Evolutionary conservation across 2,113 vertebrate genomes (phyloP).

Genomic region (Corydoras sp.): DNA sequence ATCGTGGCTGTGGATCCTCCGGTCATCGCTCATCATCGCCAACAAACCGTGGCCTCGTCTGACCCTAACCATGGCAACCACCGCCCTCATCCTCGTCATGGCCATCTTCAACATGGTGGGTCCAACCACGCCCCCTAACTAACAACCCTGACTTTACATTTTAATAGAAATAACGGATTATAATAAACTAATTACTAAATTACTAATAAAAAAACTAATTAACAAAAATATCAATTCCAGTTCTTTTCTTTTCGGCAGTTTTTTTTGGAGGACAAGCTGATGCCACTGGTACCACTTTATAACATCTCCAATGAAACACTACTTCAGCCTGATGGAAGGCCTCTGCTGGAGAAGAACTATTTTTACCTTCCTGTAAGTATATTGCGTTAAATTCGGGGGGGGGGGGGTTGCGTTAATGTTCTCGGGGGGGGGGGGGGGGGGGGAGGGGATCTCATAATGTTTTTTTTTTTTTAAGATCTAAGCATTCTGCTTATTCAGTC

Average conservation of each 20-base stretch:
- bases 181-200: no score
- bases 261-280: constrained; percentile 76
- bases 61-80: constrained; percentile 86
- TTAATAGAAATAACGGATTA: no score
- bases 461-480: no score
- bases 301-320: constrained; percentile 80
- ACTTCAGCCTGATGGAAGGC: constrained; percentile 62
- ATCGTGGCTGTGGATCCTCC: constrained; percentile 82
- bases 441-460: no score
- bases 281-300: constrained; percentile 56
- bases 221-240: no score
- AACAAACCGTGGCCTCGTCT: constrained; percentile 90
- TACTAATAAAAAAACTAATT: no score
- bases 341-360: constrained; percentile 73
- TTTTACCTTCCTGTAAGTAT: constrained; percentile 93
- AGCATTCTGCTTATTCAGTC: no score
- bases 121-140: not conserved
- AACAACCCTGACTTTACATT: no score
- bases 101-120: constrained; percentile 96
- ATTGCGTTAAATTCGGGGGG: not conserved
- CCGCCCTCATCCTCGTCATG: constrained; percentile 86
- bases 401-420: no score
- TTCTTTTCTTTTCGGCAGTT: constrained; percentile 66
- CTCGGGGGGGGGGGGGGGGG: no score
- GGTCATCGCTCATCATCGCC: constrained; percentile 87